Percentiles rank a stretch among this genome's conserved stretches.
Conservation (phyloP, 2,113 vertebrate species). For the Accipiter cooperii region DNA sequence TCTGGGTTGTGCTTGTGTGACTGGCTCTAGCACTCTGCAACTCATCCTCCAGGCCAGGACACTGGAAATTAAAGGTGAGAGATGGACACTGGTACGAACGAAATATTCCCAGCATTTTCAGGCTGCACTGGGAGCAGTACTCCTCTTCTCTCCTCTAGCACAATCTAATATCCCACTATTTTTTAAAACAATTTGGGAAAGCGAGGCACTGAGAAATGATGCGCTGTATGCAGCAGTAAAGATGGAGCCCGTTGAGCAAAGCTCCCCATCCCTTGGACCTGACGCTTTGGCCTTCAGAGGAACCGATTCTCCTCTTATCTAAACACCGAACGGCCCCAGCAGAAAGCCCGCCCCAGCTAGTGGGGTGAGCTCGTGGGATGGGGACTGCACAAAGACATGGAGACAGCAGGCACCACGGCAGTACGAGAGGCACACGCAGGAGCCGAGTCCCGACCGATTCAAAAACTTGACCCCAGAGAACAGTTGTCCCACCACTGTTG, state of each 20-base stretch:
- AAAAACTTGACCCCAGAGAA: not conserved
- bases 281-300: not conserved
- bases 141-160: not conserved
- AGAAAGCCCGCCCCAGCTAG: not conserved
- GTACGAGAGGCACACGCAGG: not conserved
- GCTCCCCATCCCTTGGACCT: not conserved
- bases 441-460: not conserved
- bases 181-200: not conserved
- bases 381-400: not conserved
- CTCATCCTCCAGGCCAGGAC: not conserved
- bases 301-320: not conserved
- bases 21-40: not conserved
- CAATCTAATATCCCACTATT: not conserved
- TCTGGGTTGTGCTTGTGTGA: not conserved
- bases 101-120: not conserved
- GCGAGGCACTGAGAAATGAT: conserved; percentile 18
- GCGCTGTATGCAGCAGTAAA: not conserved
- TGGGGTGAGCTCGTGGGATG: not conserved
- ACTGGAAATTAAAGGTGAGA: not conserved
- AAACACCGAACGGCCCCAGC: not conserved
- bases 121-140: not conserved
- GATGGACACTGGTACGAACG: not conserved
- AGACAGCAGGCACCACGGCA: not conserved
- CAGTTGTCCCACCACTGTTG: not conserved
- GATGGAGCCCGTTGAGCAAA: not conserved